phyloP scores from a whole-genome alignment of 2,797 vertebrate genomes.

The Alcedo quadribrachys region DNA sequence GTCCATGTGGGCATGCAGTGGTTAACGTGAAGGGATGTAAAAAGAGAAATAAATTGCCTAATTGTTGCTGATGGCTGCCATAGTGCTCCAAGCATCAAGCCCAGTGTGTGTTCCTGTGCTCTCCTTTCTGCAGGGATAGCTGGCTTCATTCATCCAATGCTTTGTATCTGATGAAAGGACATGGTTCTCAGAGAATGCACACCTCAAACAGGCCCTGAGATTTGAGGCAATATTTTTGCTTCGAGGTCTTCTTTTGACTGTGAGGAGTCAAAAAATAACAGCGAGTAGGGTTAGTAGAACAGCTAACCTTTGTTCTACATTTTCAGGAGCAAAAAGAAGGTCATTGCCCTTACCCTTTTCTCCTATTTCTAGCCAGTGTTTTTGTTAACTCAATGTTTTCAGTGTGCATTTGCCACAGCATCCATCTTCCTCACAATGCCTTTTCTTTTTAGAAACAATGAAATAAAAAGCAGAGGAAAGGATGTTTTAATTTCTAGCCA shows the following conservation, averaged over 20 bases:
- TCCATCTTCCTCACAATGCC: not conserved
- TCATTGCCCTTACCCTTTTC: conserved; percentile 49
- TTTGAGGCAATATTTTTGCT: conserved; percentile 64
- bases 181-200: conserved; percentile 20
- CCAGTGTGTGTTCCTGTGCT: not conserved
- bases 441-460: not conserved
- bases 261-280: conserved; percentile 24
- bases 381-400: conserved; percentile 52
- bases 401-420: not conserved
- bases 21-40: conserved; percentile 19
- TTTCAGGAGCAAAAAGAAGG: conserved; percentile 61
- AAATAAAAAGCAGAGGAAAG: not conserved
- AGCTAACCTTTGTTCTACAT: conserved; percentile 64
- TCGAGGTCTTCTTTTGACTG: conserved; percentile 44
- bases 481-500: not conserved
- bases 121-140: conserved; percentile 24
- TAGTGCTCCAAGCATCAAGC: conserved; percentile 27
- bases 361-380: conserved; percentile 25
- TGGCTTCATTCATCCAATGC: conserved; percentile 40
- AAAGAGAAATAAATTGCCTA: conserved; percentile 7
- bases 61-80: conserved; percentile 20
- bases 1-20: not conserved
- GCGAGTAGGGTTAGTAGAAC: conserved; percentile 31
- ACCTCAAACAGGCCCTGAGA: conserved; percentile 55
- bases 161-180: conserved; percentile 67